phyloP scores from a whole-genome alignment of 1,140 invertebrate species.

The Trichogramma pretiosum region DNA sequence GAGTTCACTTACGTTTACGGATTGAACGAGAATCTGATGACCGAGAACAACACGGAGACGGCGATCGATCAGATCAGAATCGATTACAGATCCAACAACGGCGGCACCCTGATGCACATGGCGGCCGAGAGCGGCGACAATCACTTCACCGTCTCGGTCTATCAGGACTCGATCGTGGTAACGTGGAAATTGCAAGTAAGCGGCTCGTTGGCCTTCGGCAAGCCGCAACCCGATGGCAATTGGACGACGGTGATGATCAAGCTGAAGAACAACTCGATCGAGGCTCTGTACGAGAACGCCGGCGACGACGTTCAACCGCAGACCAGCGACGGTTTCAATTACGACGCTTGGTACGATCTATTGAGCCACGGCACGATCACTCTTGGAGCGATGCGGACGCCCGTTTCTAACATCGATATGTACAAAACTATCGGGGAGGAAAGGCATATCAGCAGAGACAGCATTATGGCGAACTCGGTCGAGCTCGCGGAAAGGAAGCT shows the following conservation, averaged over 20 bases:
- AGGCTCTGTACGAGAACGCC: constrained; percentile 34
- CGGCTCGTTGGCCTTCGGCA: constrained; percentile 49
- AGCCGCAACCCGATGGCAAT: constrained; percentile 52
- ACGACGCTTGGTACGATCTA: constrained; percentile 53
- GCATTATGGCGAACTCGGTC: constrained; percentile 31
- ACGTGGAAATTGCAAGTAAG: constrained; percentile 53
- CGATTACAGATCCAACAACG: constrained; percentile 58
- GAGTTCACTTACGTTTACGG: constrained; percentile 48
- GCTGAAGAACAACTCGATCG: constrained; percentile 48
- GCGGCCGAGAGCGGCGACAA: constrained; percentile 43
- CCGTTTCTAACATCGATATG: constrained; percentile 27
- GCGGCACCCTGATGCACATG: constrained; percentile 60
- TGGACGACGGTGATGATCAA: constrained; percentile 60
- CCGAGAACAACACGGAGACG: constrained; percentile 26
- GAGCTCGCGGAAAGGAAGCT: constrained; percentile 29
- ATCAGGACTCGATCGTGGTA: constrained; percentile 57
- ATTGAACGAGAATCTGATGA: constrained; percentile 23
- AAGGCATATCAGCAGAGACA: constrained; percentile 24
- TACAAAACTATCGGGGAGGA: constrained; percentile 31
- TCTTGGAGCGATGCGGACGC: constrained; percentile 33
- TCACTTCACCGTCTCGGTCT: constrained; percentile 63
- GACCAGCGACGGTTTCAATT: constrained; percentile 39
- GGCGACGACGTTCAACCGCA: constrained; percentile 27
- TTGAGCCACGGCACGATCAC: constrained; percentile 43
- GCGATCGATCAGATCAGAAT: constrained; percentile 50